Evolutionary conservation across 1,140 invertebrate species (phyloP).

Genomic region (Dendrolimus kikuchii): DNA sequence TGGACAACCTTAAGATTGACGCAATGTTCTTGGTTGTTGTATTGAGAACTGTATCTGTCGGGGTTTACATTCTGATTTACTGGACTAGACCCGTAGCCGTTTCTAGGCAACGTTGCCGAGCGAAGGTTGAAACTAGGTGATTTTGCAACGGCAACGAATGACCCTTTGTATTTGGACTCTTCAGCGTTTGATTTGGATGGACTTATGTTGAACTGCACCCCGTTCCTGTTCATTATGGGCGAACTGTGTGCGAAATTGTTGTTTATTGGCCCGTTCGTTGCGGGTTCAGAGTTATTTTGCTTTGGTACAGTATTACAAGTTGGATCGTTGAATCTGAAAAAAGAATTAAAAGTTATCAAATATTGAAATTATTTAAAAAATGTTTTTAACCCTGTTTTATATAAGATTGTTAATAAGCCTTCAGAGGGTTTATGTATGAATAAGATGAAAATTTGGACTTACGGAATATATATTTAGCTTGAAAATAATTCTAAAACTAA

Average conservation of each 20-base stretch:
- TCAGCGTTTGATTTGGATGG: conserved; percentile 63
- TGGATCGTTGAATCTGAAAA: conserved; percentile 80
- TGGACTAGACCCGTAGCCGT: conserved; percentile 74
- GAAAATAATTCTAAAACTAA: too few species aligned
- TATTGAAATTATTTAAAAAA: background rate
- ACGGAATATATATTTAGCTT: too few species aligned
- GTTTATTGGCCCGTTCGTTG: conserved; percentile 38
- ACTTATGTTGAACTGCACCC: conserved; percentile 64
- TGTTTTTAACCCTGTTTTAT: background rate
- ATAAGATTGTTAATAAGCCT: too few species aligned
- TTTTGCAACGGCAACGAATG: conserved; percentile 50
- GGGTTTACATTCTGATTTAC: conserved; percentile 61
- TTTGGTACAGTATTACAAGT: conserved; percentile 68
- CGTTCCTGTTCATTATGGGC: conserved; percentile 64
- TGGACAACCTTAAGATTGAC: conserved; percentile 71
- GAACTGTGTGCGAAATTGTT: conserved; percentile 66
- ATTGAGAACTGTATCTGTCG: conserved; percentile 67
- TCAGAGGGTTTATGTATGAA: too few species aligned
- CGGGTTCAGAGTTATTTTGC: conserved; percentile 25
- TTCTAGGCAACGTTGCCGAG: conserved; percentile 81
- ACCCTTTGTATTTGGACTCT: conserved; percentile 59
- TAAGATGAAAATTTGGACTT: too few species aligned
- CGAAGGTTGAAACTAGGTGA: conserved; percentile 73
- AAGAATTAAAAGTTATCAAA: background rate
- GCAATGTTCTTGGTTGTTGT: conserved; percentile 69